A percentile compares a stretch with the other conserved stretches of the same genome.
These are phyloP conservation scores for Protonibea diacanthus DNA, from an alignment of 2,797 vertebrate genomes.

Conservation along the genomic window DNA sequence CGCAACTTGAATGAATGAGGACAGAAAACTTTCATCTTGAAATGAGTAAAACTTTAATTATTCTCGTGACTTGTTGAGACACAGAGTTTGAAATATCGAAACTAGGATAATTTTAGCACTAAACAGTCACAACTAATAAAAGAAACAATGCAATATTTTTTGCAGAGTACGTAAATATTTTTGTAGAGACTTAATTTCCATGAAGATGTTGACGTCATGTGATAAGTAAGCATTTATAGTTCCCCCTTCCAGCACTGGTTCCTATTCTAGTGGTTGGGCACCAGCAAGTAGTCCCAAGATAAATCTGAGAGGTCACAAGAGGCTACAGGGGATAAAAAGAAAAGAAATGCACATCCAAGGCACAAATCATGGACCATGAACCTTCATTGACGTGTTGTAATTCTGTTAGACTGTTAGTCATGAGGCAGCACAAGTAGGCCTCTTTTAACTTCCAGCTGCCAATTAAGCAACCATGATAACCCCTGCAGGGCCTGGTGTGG, in stretches of 20 bases:
- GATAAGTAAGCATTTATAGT: conserved; percentile 1
- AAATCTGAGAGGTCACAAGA: background rate
- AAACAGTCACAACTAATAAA: background rate
- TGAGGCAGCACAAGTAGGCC: background rate
- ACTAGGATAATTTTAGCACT: background rate
- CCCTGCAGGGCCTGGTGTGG: conserved; percentile 15
- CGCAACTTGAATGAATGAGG: background rate
- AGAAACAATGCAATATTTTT: background rate
- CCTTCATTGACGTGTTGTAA: background rate
- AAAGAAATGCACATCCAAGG: background rate
- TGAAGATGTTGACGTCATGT: background rate
- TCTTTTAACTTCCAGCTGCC: background rate
- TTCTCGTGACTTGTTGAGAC: background rate
- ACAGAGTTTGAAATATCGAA: background rate
- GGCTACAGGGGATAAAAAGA: background rate
- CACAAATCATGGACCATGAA: background rate
- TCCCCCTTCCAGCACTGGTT: background rate
- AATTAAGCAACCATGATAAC: conserved; percentile 23
- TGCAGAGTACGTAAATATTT: background rate
- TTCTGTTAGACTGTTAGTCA: background rate
- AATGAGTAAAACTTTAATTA: background rate
- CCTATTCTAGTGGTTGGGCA: too few species aligned
- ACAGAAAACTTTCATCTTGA: background rate
- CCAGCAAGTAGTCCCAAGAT: background rate
- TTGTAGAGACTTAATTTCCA: background rate